phyloP scores from a whole-genome alignment of 2,888 invertebrate genomes.

The Dioctria rufipes region DNA sequence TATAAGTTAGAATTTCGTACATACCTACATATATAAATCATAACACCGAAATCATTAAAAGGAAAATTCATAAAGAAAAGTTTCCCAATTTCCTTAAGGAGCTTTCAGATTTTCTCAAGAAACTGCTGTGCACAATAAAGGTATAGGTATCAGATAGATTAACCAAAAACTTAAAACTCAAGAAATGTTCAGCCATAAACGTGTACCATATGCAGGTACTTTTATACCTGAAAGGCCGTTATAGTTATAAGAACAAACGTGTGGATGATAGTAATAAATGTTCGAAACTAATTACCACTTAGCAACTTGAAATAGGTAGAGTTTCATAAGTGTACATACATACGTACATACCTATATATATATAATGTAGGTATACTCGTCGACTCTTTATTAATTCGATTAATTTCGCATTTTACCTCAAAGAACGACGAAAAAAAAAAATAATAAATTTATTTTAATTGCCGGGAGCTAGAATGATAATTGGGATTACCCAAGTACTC shows the following conservation, averaged over 20 bases:
- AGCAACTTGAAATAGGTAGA: conserved; percentile 20
- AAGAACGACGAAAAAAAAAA: not conserved
- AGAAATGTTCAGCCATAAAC: conserved; percentile 3
- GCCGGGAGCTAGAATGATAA: conserved; percentile 61
- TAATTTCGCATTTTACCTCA: conserved; percentile 35
- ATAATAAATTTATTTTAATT: conserved; percentile 57
- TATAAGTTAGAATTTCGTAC: no score
- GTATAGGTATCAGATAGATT: not conserved
- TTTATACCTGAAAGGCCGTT: not conserved
- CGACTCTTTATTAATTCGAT: conserved; percentile 32
- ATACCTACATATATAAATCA: not conserved
- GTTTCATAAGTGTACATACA: not conserved
- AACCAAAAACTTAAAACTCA: conserved; percentile 3
- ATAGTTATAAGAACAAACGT: not conserved
- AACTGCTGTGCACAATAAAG: not conserved
- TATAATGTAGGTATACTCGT: not conserved
- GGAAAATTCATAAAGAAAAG: not conserved
- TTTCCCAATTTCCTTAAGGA: conserved; percentile 6
- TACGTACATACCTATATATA: no score
- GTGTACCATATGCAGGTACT: not conserved
- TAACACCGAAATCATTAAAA: conserved; percentile 1
- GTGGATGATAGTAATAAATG: conserved; percentile 13
- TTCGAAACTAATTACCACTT: conserved; percentile 34
- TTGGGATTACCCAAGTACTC: conserved; percentile 60
- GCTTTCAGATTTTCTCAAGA: not conserved